Evolutionary conservation across 1,140 invertebrate genomes (phyloP).

Genomic region (Panagrolaimus sp.): DNA sequence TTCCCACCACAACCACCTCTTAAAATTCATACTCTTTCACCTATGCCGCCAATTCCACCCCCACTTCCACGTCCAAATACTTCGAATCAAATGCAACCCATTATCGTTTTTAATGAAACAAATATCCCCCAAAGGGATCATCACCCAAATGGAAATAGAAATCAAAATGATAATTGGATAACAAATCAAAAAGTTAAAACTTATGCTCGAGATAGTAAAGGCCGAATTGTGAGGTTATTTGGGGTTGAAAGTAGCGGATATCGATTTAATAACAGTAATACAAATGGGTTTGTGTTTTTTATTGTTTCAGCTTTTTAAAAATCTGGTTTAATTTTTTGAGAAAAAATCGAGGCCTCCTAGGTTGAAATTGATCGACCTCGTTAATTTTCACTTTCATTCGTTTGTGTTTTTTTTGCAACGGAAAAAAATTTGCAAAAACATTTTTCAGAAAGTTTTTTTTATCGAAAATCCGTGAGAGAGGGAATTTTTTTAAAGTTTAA

Average conservation of each 20-base stretch:
- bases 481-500: too few species aligned
- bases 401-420: too few species aligned
- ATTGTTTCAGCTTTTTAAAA: too few species aligned
- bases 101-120: background rate
- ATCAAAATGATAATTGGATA: background rate
- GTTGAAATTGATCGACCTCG: background rate
- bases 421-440: too few species aligned
- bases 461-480: too few species aligned
- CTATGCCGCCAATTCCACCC: too few species aligned
- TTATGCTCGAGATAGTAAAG: conserved; percentile 12
- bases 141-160: background rate
- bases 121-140: background rate
- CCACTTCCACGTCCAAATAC: background rate
- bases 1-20: background rate
- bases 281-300: conserved; percentile 3
- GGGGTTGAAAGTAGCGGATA: conserved; percentile 18
- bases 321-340: too few species aligned
- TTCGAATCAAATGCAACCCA: background rate
- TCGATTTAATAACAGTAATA: conserved; percentile 7
- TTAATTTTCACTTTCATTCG: background rate
- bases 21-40: background rate
- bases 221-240: conserved; percentile 6
- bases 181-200: conserved; percentile 12
- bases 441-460: too few species aligned
- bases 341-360: too few species aligned